Evolutionary conservation across 1,140 invertebrate genomes (phyloP).

Genomic region (Tetragnatha versicolor): DNA sequence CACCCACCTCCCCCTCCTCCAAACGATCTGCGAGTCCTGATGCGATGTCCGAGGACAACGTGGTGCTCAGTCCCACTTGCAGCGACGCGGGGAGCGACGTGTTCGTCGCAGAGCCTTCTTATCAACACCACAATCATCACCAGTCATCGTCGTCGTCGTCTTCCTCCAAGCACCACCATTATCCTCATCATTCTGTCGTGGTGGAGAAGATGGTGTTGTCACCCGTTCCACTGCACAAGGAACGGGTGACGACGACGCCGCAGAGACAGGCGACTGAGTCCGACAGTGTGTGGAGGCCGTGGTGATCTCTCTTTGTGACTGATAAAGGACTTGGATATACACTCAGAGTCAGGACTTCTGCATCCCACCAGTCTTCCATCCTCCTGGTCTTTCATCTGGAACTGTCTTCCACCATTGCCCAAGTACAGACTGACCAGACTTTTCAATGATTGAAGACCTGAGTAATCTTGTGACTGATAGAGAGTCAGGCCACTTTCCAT

Average conservation of each 20-base stretch:
- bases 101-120: constrained; percentile 33
- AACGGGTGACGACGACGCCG: background rate
- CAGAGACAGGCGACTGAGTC: constrained; percentile 5
- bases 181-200: background rate
- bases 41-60: constrained; percentile 39
- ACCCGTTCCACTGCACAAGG: constrained; percentile 14
- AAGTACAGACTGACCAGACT: too few species aligned
- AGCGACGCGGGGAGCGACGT: constrained; percentile 47
- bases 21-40: constrained; percentile 44
- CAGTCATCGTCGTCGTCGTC: too few species aligned
- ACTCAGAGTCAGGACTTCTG: background rate
- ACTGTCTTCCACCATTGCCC: too few species aligned
- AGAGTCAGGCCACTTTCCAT: too few species aligned
- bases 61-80: constrained; percentile 48
- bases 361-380: too few species aligned
- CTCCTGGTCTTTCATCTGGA: too few species aligned
- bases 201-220: constrained; percentile 16
- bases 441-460: too few species aligned
- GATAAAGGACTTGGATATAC: too few species aligned
- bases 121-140: constrained; percentile 10
- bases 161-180: background rate
- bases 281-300: constrained; percentile 39
- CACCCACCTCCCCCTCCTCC: constrained; percentile 25
- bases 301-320: too few species aligned
- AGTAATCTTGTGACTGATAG: too few species aligned